A percentile compares a stretch with the other conserved stretches of the same genome.
Evolutionary conservation across 2,797 vertebrate genomes (phyloP).

Genomic region (Sebastes oblongus): DNA sequence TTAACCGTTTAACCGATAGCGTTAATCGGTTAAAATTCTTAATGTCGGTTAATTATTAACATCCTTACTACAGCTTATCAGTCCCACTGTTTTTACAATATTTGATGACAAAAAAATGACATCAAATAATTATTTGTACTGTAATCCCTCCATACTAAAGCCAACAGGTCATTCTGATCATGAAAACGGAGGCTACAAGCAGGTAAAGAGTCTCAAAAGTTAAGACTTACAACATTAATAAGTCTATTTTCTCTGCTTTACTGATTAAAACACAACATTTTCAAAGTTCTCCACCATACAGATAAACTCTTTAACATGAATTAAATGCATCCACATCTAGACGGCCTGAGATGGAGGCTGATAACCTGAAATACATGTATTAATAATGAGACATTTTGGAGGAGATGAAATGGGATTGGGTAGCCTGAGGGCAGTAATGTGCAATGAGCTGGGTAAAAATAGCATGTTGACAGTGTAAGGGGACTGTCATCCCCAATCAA

Average conservation of each 20-base stretch:
- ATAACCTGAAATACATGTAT: constrained; percentile 31
- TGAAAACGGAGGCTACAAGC: no score
- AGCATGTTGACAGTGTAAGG: constrained; percentile 64
- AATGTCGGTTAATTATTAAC: no score
- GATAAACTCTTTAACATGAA: not conserved
- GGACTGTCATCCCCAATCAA: constrained; percentile 68
- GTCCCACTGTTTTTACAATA: not conserved
- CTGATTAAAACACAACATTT: not conserved
- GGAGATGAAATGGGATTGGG: constrained; percentile 41
- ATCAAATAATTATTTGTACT: not conserved
- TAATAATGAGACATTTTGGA: constrained; percentile 40
- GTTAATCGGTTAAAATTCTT: no score
- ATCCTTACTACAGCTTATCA: no score
- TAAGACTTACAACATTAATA: not conserved
- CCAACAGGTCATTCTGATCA: not conserved
- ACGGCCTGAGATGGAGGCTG: constrained; percentile 1
- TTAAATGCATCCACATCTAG: not conserved
- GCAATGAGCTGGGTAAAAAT: constrained; percentile 69
- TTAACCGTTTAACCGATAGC: no score
- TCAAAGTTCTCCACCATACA: not conserved
- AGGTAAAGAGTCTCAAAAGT: not conserved
- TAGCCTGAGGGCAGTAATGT: constrained; percentile 54
- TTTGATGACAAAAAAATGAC: no score
- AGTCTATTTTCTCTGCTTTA: not conserved
- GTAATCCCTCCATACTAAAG: not conserved